Evolutionary conservation across 2,113 vertebrate genomes (phyloP).

Genomic region (Pholis gunnellus): DNA sequence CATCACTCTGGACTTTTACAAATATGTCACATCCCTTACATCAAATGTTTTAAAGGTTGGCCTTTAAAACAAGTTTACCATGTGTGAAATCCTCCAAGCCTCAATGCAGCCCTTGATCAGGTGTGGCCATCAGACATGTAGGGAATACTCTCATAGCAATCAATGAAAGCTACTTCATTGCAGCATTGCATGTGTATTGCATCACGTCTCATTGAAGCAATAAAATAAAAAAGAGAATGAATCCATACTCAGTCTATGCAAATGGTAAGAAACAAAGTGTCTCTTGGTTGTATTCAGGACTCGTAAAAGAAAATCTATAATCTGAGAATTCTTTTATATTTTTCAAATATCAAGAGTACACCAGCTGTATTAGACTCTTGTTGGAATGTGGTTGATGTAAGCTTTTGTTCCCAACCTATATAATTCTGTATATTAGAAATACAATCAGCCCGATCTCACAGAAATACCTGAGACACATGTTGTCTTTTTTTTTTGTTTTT

Average conservation of each 20-base stretch:
- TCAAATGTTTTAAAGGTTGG: not conserved
- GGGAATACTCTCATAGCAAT: constrained; percentile 28
- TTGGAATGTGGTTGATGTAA: too few relatives aligned
- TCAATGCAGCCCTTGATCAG: not conserved
- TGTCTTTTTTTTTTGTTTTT: too few relatives aligned
- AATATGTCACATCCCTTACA: not conserved
- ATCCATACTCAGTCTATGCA: constrained; percentile 7
- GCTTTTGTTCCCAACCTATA: too few relatives aligned
- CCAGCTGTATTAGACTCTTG: too few relatives aligned
- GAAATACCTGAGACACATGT: too few relatives aligned
- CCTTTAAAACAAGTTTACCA: constrained; percentile 12
- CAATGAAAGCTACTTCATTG: not conserved
- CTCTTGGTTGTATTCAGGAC: not conserved
- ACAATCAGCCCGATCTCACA: too few relatives aligned
- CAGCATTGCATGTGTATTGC: constrained; percentile 47
- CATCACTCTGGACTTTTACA: too few relatives aligned
- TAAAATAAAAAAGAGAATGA: constrained; percentile 16
- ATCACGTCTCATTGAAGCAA: constrained; percentile 59
- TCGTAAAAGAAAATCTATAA: not conserved
- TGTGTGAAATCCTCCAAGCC: not conserved
- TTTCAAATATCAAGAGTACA: too few relatives aligned
- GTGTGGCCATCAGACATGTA: constrained; percentile 12
- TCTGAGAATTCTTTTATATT: too few relatives aligned
- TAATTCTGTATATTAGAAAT: too few relatives aligned
- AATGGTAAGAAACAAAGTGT: constrained; percentile 11